Evolutionary conservation across 2,888 invertebrate genomes (phyloP).

Genomic region (Chrysina gloriosa): DNA sequence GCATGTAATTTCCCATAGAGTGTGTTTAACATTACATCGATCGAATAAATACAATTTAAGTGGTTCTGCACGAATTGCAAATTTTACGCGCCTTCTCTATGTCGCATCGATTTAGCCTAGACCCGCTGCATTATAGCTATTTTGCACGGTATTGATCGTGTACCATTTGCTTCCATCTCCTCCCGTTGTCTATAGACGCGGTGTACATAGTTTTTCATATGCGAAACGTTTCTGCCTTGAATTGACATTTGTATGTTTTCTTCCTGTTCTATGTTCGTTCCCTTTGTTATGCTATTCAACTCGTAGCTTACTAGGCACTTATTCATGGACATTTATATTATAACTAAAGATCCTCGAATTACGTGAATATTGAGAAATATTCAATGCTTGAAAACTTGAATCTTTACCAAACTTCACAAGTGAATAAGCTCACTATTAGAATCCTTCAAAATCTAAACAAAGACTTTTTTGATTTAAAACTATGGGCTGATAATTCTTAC

Average conservation of each 20-base stretch:
- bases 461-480: no score
- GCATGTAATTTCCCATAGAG: no score
- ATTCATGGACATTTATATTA: neutral
- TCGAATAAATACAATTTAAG: neutral
- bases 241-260: conserved; percentile 2
- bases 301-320: conserved; percentile 1
- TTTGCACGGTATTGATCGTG: conserved; percentile 28
- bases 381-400: no score
- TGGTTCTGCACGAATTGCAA: neutral
- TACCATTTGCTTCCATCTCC: neutral
- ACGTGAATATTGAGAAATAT: neutral
- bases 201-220: neutral
- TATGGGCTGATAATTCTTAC: no score
- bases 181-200: neutral
- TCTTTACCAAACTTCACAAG: no score
- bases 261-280: neutral
- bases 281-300: neutral
- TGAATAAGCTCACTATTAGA: no score
- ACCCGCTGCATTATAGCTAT: conserved; percentile 24
- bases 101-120: conserved; percentile 16
- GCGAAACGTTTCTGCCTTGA: neutral
- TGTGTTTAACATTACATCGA: no score
- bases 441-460: no score
- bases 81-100: conserved; percentile 3
- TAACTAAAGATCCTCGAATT: neutral